A percentile compares a stretch with the other conserved stretches of the same genome.
Evolutionary conservation across 2,797 vertebrate species (phyloP).

Genomic region (Megalops cyprinoides): DNA sequence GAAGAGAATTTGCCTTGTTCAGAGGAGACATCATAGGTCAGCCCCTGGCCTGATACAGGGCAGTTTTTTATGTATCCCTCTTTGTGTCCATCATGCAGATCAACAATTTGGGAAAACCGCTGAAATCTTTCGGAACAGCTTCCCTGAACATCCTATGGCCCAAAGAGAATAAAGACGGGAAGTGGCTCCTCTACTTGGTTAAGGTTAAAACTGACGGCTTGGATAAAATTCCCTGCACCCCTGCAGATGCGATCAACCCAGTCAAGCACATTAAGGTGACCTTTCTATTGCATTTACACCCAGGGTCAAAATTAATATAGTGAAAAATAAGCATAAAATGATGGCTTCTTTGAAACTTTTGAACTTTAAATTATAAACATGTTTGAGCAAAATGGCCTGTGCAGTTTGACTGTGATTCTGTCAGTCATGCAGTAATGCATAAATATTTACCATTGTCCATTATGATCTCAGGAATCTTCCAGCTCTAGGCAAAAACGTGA

Average conservation of each 20-base stretch:
- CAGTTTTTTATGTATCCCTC: constrained; percentile 38
- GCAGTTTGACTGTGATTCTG: neutral
- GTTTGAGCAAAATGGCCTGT: neutral
- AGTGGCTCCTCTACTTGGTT: constrained; percentile 89
- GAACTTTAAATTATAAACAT: too few species aligned
- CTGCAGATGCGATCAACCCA: constrained; percentile 71
- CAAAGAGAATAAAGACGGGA: constrained; percentile 73
- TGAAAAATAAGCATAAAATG: neutral
- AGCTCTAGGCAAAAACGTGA: constrained; percentile 77
- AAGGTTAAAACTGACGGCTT: constrained; percentile 80
- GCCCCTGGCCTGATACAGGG: neutral
- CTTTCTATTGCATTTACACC: neutral
- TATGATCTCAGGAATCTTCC: constrained; percentile 51
- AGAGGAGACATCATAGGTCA: neutral
- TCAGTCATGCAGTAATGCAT: neutral
- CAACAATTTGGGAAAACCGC: constrained; percentile 85
- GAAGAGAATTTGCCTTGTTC: neutral
- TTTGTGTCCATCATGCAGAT: constrained; percentile 70
- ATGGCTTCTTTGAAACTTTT: neutral
- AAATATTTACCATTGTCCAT: neutral
- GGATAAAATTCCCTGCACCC: constrained; percentile 74
- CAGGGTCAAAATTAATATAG: neutral
- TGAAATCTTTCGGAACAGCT: constrained; percentile 81
- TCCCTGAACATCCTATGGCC: constrained; percentile 89
- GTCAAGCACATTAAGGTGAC: constrained; percentile 59